Base-by-base conservation (phyloP, 2,888 invertebrate genomes). In the Cerastis leucographa region DNA sequence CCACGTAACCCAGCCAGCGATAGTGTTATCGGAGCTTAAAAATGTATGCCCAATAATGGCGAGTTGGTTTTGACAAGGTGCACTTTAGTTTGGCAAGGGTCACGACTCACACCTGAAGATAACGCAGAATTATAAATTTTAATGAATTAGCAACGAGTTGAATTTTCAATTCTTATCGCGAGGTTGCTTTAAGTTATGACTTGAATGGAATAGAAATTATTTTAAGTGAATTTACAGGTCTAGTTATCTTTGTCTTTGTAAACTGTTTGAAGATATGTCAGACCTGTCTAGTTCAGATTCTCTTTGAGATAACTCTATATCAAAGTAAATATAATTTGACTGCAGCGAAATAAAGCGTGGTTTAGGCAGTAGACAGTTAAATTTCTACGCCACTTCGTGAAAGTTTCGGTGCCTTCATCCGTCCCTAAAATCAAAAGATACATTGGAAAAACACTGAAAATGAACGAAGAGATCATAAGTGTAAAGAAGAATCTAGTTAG, bases 11-110 rank as follows among this genome's bases (percentile, higher is more conserved):
- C 94, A 64, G 93, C 90, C 87, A 85, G 85, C 89, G 94, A 95
- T 95, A 95, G 91, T 92, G 92, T 92, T 95, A 95, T 94, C 94
- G 89, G 61, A 83, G 91, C 92, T 96, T 94, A 96, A 96, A 96
- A 96, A 96, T 96, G 95, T 96, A 94, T 94, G 95, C 92, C 93
- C 93, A 94, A 95, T 96, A 95, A 96, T 95, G 92, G 92, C 89
- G 90, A 88, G 86, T 78, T 82, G 78, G 80, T 89, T 92, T 91
- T 89, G 92, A 92, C 92, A 91, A 92, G 92, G 91, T 88, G 87
- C 90, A 90, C 90, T 92, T 91, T 91, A 90, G 86, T 91, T 90
- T 83, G 80, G 86, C 84, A 68, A 75, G 86, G 83, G 82, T 83
- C 74, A 85, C 79, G 87, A 71, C 17, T 71, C 71, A 83, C 79